Conservation (phyloP, 2,888 invertebrate genomes). For the Chymomyza caudatula region DNA sequence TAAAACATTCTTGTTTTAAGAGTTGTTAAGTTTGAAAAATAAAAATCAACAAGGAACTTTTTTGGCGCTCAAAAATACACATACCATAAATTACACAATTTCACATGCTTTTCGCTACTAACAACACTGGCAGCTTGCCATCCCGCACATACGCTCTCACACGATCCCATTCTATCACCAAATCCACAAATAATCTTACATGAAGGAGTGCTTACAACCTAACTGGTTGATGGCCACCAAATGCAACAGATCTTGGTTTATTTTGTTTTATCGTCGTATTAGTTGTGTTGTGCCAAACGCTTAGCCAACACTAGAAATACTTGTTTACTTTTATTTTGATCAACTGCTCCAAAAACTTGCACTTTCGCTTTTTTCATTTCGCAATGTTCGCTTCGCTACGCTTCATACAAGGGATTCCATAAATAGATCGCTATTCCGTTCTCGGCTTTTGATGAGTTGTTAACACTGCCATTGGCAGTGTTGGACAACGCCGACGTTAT, state of each 20-base stretch:
- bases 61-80: slow-evolving; percentile 70
- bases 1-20: slow-evolving; percentile 57
- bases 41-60: slow-evolving; percentile 72
- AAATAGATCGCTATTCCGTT: slow-evolving; percentile 33
- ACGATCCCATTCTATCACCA: slow-evolving; percentile 4
- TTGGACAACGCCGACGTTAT: slow-evolving; percentile 53
- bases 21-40: slow-evolving; percentile 64
- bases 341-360: slow-evolving; percentile 68
- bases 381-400: slow-evolving; percentile 69
- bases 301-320: slow-evolving; percentile 54
- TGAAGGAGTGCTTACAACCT: slow-evolving; percentile 35
- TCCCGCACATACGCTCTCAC: slow-evolving; percentile 18
- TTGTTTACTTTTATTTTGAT: slow-evolving; percentile 70
- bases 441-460: slow-evolving; percentile 6
- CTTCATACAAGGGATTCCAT: slow-evolving; percentile 51
- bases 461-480: slow-evolving; percentile 30
- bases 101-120: slow-evolving; percentile 24
- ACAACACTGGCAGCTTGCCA: slow-evolving; percentile 46
- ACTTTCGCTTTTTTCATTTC: slow-evolving; percentile 30
- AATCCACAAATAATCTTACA: slow-evolving; percentile 24
- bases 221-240: slow-evolving; percentile 13
- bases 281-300: background rate
- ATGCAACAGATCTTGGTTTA: background rate
- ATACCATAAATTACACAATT: slow-evolving; percentile 67
- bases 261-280: slow-evolving; percentile 3